Evolutionary conservation across 1,140 invertebrate genomes (phyloP), one percentile per base, ranked within the genome.

Genomic region (Heliothis subflexa): DNA sequence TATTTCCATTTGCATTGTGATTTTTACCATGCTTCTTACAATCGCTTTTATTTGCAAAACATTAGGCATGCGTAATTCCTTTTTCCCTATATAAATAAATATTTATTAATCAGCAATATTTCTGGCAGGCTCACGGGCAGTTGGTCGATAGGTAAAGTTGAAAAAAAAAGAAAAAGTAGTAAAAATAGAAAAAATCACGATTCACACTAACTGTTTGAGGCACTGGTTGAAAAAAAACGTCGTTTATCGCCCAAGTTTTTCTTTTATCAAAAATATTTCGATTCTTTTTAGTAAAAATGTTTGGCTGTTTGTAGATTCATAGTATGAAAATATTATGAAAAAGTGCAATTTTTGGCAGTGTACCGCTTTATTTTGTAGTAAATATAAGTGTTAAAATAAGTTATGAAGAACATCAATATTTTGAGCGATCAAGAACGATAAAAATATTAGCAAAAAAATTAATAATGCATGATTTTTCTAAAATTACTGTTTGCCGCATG

Each of bases 71-170:
- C 81, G 75, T 49, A 62, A 59, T 61, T 25, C 28, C 28, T 25
- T 79, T 73, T 72, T 79, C 62, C 76, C 74, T 77, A 61, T 77
- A 52, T 68, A 72, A 77, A 70, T 74, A 57, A 16, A 68, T 72
- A 79, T 81, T 9, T 79, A 76, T 80, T 84, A 78, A 84, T 77
- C 49, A 78, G 21, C 25, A 25, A 62, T 61, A 28, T 85, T 83
- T 85, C 82, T 83, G 79, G 84, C 85, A 91, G 86, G 83, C 80
- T 81, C 81, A 74, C 85, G 81, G 77, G 86, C 85, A 80, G 83
- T 86, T 82, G 85, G 83, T 85, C 86, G 86, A 87, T 91, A 90
- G 88, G 89, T 89, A 90, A 88, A 78, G 74, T 72, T 81, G 66
- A 72, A 81, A 70, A 73, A 73, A 73, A 59, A 64, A 72, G 66